Evolutionary conservation across 2,888 invertebrate species (phyloP).

Genomic region (Hofmannophila pseudospretella): DNA sequence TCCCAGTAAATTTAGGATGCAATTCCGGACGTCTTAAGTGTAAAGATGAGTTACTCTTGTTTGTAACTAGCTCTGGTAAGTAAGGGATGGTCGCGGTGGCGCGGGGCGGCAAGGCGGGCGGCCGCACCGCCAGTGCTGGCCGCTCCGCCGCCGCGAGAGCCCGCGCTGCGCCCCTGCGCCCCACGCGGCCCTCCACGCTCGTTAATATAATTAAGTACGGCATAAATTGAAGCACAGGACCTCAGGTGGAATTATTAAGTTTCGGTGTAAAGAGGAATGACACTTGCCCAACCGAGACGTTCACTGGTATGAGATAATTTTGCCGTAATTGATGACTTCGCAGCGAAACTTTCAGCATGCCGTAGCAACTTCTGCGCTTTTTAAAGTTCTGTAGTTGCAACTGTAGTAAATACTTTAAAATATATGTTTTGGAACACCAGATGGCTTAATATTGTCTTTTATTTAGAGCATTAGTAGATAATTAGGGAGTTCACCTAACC

Average conservation of each 20-base stretch:
- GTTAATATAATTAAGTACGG: slow-evolving; percentile 67
- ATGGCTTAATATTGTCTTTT: too few species aligned
- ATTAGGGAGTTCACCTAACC: too few species aligned
- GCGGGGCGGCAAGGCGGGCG: slow-evolving; percentile 41
- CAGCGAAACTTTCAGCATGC: slow-evolving; percentile 11
- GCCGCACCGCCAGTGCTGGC: slow-evolving; percentile 50
- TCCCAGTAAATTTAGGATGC: too few species aligned
- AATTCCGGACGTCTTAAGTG: too few species aligned
- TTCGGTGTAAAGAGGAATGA: slow-evolving; percentile 43
- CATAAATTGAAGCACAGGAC: slow-evolving; percentile 53
- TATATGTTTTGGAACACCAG: too few species aligned
- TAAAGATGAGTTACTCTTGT: too few species aligned
- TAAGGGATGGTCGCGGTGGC: slow-evolving; percentile 34
- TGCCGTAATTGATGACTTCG: slow-evolving; percentile 16
- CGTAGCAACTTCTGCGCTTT: slow-evolving; percentile 2
- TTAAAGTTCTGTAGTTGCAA: slow-evolving; percentile 9
- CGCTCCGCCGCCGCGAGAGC: slow-evolving; percentile 60
- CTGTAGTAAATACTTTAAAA: not conserved
- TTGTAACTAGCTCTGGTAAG: slow-evolving; percentile 20
- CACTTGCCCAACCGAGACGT: slow-evolving; percentile 31
- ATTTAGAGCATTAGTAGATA: too few species aligned
- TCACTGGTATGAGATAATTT: slow-evolving; percentile 49
- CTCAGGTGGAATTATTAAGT: slow-evolving; percentile 23
- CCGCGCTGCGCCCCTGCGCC: slow-evolving; percentile 43
- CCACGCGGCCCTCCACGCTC: slow-evolving; percentile 34